phyloP scores from a whole-genome alignment of 2,797 vertebrate genomes.

The Liparis tanakae region DNA sequence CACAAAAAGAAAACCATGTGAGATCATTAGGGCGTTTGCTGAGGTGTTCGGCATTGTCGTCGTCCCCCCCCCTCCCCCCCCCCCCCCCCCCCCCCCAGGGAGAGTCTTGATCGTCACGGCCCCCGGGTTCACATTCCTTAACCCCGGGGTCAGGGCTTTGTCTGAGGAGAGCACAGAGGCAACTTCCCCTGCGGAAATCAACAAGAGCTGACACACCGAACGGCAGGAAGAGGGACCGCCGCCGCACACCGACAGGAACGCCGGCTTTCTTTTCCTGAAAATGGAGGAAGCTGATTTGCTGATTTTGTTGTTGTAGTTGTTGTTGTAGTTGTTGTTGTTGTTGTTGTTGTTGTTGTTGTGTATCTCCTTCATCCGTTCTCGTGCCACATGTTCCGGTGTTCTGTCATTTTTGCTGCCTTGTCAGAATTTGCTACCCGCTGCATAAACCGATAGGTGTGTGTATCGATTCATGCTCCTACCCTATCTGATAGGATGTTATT shows the following conservation, averaged over 20 bases:
- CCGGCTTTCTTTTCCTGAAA: constrained; percentile 9
- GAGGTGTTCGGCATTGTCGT: constrained; percentile 72
- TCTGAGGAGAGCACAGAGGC: constrained; percentile 77
- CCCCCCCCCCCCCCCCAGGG: constrained; percentile 62
- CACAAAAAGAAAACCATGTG: constrained; percentile 45
- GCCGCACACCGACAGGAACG: constrained; percentile 14
- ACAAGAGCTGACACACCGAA: constrained; percentile 67
- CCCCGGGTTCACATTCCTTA: constrained; percentile 84
- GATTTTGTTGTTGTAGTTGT: neutral
- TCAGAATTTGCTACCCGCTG: too few relatives aligned
- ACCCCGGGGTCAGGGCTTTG: constrained; percentile 80
- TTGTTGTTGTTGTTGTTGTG: neutral
- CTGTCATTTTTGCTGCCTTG: too few relatives aligned
- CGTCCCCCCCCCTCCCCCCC: constrained; percentile 49
- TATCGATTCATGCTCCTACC: too few relatives aligned
- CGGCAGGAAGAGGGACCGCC: constrained; percentile 67
- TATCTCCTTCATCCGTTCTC: neutral
- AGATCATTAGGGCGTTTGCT: constrained; percentile 69
- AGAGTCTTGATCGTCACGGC: constrained; percentile 78
- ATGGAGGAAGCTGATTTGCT: constrained; percentile 4
- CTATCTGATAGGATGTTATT: too few relatives aligned
- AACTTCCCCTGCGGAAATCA: constrained; percentile 82
- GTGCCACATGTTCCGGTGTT: neutral
- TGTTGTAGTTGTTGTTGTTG: neutral
- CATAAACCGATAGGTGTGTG: too few relatives aligned